Percentiles rank a stretch among this genome's conserved stretches.
Evolutionary conservation across 2,888 invertebrate genomes (phyloP).

Genomic region (Diogma glabrata): DNA sequence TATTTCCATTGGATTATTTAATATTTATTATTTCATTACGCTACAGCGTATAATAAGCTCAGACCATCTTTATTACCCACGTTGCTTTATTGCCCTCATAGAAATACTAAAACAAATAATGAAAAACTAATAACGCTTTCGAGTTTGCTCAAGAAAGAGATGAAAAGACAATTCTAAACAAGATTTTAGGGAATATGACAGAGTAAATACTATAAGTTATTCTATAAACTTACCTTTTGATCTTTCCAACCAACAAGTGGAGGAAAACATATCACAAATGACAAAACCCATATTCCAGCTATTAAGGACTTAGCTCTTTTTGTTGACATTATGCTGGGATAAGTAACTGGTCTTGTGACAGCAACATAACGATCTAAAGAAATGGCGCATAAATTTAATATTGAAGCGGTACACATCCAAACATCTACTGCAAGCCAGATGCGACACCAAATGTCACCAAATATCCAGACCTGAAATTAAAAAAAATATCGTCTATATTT

Average conservation of each 20-base stretch:
- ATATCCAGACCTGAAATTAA: conserved; percentile 78
- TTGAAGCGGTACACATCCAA: conserved; percentile 97
- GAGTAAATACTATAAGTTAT: too few relatives aligned
- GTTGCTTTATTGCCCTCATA: too few relatives aligned
- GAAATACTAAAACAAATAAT: neutral
- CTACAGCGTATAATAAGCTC: too few relatives aligned
- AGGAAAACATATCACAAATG: conserved; percentile 93
- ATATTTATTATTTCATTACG: too few relatives aligned
- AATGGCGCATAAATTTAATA: conserved; percentile 91
- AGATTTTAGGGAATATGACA: too few relatives aligned
- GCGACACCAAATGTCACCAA: conserved; percentile 91
- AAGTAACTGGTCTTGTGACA: conserved; percentile 90
- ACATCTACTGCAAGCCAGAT: conserved; percentile 96
- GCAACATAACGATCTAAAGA: conserved; percentile 93
- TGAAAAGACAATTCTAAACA: neutral
- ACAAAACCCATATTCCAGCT: conserved; percentile 87
- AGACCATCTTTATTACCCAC: too few relatives aligned
- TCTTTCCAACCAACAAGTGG: conserved; percentile 92
- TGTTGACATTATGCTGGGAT: conserved; percentile 83
- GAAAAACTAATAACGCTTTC: neutral
- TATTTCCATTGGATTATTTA: too few relatives aligned
- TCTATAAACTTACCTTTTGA: conserved; percentile 45
- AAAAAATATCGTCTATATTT: conserved; percentile 11
- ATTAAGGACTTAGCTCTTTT: conserved; percentile 76
- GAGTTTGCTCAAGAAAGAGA: neutral